Percentiles rank a stretch among this genome's conserved stretches.
phyloP scores from a whole-genome alignment of 2,888 invertebrate genomes.

The Acanthosoma haemorrhoidale region DNA sequence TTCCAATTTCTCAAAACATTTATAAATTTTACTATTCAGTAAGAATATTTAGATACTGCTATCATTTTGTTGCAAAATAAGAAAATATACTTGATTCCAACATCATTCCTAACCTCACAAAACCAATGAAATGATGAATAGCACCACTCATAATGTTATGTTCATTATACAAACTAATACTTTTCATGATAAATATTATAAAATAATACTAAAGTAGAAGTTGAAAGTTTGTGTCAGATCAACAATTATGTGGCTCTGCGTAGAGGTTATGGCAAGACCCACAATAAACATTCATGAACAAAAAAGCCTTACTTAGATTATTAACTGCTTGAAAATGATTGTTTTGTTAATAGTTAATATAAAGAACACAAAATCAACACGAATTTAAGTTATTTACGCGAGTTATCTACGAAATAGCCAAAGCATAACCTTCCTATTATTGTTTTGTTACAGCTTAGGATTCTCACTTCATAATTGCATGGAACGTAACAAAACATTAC shows the following conservation, averaged over 20 bases:
- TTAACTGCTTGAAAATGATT: not conserved
- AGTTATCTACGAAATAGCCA: not conserved
- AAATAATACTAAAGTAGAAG: no score
- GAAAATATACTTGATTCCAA: no score
- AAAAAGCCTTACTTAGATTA: not conserved
- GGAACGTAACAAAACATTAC: not conserved
- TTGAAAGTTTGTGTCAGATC: no score
- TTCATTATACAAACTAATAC: no score
- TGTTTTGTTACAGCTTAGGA: constrained; percentile 16
- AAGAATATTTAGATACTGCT: no score
- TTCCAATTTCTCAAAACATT: no score
- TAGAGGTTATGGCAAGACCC: not conserved
- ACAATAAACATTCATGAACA: not conserved
- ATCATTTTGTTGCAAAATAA: no score
- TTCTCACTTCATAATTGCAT: not conserved
- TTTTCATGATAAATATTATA: no score
- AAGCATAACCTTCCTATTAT: constrained; percentile 30
- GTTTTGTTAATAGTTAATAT: not conserved
- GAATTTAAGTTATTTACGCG: not conserved
- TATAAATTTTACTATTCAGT: no score
- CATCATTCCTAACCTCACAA: no score
- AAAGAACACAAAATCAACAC: not conserved
- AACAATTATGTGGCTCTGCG: not conserved
- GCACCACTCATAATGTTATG: no score
- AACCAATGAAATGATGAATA: no score